A percentile compares a stretch with the other conserved stretches of the same genome.
Conservation (phyloP, 64 coral and sea anemone genomes). For the Anthopleura sola region DNA sequence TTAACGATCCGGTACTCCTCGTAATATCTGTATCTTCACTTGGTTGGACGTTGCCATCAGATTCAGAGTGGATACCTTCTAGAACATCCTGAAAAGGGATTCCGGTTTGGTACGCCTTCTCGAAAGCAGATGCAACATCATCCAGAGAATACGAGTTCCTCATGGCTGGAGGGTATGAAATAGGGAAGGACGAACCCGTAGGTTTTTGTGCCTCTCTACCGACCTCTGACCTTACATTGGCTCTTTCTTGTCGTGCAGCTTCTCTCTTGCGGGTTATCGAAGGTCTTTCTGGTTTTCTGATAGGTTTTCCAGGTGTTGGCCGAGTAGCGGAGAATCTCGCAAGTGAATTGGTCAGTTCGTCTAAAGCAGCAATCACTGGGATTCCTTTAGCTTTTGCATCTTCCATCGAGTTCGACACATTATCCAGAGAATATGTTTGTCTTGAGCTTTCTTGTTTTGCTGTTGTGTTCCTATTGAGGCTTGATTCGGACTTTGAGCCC, state of each 20-base stretch:
- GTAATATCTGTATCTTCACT: not conserved
- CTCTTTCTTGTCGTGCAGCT: not conserved
- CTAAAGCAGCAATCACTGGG: constrained; percentile 49
- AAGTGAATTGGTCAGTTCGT: constrained; percentile 40
- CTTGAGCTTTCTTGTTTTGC: constrained; percentile 9
- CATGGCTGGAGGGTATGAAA: constrained; percentile 37
- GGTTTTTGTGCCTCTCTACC: not conserved
- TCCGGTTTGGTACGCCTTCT: constrained; percentile 37
- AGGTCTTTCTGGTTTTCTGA: not conserved
- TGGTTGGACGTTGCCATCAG: not conserved
- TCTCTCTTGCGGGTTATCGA: not conserved
- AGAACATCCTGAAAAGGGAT: constrained; percentile 26
- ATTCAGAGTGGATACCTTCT: not conserved
- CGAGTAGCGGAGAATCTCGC: constrained; percentile 35
- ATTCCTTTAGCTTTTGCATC: constrained; percentile 41
- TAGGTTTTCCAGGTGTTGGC: not conserved
- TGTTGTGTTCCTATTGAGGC: not conserved
- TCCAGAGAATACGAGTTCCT: constrained; percentile 48
- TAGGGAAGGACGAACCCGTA: not conserved
- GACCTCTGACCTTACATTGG: not conserved
- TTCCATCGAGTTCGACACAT: constrained; percentile 25
- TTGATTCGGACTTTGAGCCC: constrained; percentile 44
- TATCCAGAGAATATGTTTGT: constrained; percentile 36
- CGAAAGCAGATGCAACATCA: constrained; percentile 46
- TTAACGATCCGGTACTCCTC: not conserved